Evolutionary conservation across 2,113 vertebrate species (phyloP), one percentile per base, ranked within the genome.

Genomic region (Engystomops pustulosus): DNA sequence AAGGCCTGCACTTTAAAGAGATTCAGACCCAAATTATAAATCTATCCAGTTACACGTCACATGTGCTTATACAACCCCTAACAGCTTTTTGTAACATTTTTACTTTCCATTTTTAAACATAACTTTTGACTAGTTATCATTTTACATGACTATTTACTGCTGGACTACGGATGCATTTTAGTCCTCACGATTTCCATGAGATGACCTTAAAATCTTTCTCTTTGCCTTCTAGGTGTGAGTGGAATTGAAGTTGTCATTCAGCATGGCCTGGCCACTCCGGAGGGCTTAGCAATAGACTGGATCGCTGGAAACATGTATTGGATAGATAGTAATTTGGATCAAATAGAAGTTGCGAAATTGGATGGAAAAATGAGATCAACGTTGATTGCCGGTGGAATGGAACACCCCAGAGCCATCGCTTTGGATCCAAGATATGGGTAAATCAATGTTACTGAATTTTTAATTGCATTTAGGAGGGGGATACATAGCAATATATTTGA

Each of bases 281-380:
- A 99, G 89, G 98, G 98, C 38, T 90, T 99, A 82, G 97, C 98
- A 1, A 96, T 99, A 17, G 98, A 99, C 84, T 99, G 98, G 98
- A 96, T 99, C 85, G 97, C 97, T 25, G 96, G 94, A 79, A 99
- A 98, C 88, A 95, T 99, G 23, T 99, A 99, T 89, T 99, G 98
- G 98, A 98, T 99, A 85, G 98, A 99, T 91, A 99, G 98, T 90
- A 99, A 99, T 85, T 90, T 99, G 93, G 98, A 99, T 88, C 98
- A 99, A 90, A 99, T 99, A 0, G 98, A 99, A 90, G 98, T 99
- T 47, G 98, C 98, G 65, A 96, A 96, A 88, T 91, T 99, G 1
- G 97, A 98, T 44, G 98, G 98, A 65, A 93, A 95, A 53, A 93
- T 98, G 92, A 95, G 98, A 87, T 94, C 96, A 30, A 99, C 98